Conservation (phyloP, 2,888 invertebrate species). For the Ornithoptera priamus region DNA sequence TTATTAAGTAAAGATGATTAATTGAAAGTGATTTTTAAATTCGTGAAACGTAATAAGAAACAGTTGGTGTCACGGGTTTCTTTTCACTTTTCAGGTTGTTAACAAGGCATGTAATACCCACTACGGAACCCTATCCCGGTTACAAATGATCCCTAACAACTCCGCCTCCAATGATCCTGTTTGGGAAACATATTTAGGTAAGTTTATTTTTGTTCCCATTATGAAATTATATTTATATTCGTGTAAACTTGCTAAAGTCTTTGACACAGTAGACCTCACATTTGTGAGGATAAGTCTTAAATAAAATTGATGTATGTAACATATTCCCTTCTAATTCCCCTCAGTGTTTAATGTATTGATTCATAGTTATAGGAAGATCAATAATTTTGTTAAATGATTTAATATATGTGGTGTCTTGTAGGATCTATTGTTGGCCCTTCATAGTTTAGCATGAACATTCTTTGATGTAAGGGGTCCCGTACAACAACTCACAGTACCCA, state of each 20-base stretch:
- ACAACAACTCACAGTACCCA: no score
- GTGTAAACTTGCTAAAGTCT: no score
- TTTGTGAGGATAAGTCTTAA: no score
- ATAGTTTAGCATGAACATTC: not conserved
- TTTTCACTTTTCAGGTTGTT: slow-evolving; percentile 54
- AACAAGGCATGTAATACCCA: slow-evolving; percentile 79
- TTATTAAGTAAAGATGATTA: no score
- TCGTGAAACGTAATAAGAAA: no score
- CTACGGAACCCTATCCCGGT: slow-evolving; percentile 79
- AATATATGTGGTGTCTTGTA: not conserved
- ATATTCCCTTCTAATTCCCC: not conserved
- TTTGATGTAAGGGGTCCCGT: no score
- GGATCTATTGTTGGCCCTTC: not conserved
- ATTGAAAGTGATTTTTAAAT: no score
- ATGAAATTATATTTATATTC: not conserved
- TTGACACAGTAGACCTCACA: no score
- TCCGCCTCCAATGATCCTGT: slow-evolving; percentile 80
- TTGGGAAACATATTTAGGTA: slow-evolving; percentile 86
- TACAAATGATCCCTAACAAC: slow-evolving; percentile 79
- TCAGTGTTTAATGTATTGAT: not conserved
- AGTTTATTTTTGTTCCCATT: slow-evolving; percentile 18
- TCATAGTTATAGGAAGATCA: not conserved
- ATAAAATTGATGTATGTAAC: no score
- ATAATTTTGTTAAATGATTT: not conserved
- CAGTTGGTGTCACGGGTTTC: not conserved